Evolutionary conservation across 2,797 vertebrate genomes (phyloP).

Genomic region (Zenarchopterus dispar): DNA sequence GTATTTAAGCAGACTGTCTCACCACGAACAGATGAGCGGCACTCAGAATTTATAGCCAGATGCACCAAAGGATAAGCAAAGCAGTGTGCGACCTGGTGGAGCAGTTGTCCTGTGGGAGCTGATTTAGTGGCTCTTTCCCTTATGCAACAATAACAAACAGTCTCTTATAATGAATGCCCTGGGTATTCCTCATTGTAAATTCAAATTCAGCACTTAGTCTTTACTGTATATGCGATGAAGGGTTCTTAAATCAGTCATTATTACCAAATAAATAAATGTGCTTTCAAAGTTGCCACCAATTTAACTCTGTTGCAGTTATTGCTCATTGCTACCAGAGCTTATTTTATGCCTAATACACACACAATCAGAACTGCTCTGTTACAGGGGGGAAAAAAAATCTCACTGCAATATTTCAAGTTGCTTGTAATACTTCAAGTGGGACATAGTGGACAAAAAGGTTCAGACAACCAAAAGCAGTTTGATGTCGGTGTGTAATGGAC

Average conservation of each 20-base stretch:
- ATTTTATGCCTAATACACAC: constrained; percentile 5
- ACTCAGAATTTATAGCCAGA: constrained; percentile 74
- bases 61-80: constrained; percentile 75
- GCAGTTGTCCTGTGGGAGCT: constrained; percentile 78
- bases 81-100: constrained; percentile 74
- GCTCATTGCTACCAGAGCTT: not conserved
- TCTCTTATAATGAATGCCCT: constrained; percentile 72
- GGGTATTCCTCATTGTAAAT: constrained; percentile 76
- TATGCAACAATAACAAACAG: constrained; percentile 78
- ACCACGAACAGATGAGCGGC: constrained; percentile 79
- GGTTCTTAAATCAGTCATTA: constrained; percentile 56
- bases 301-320: constrained; percentile 30
- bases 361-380: constrained; percentile 22
- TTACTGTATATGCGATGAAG: constrained; percentile 45
- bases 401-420: constrained; percentile 54
- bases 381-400: constrained; percentile 19
- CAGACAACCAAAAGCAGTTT: constrained; percentile 71
- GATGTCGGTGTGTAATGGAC: constrained; percentile 75
- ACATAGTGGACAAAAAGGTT: constrained; percentile 63
- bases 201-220: constrained; percentile 67
- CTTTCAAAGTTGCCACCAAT: constrained; percentile 20
- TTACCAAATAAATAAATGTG: constrained; percentile 34
- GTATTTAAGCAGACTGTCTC: constrained; percentile 85
- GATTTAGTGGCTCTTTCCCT: constrained; percentile 71
- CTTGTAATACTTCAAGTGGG: constrained; percentile 66